Conservation (phyloP, 2,888 invertebrate genomes). For the Dryobotodes eremita region DNA sequence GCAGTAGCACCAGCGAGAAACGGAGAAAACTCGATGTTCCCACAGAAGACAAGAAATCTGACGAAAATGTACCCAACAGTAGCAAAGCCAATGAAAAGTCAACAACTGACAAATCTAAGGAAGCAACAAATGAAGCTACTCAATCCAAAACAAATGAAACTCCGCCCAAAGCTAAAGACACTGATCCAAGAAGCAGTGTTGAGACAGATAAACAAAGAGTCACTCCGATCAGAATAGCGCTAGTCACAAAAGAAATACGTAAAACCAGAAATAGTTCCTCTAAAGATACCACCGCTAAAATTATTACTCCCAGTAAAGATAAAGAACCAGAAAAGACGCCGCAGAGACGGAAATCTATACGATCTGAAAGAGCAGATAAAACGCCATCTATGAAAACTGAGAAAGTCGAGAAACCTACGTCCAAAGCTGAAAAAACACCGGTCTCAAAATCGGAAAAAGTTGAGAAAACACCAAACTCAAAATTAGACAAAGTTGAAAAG, state of each 20-base stretch:
- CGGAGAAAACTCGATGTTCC: constrained; percentile 69
- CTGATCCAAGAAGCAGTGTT: constrained; percentile 65
- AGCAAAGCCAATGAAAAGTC: constrained; percentile 54
- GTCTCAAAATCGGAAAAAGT: constrained; percentile 36
- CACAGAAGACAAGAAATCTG: constrained; percentile 57
- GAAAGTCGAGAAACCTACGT: constrained; percentile 1
- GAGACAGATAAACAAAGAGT: constrained; percentile 70
- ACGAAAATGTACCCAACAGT: constrained; percentile 55
- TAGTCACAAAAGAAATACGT: constrained; percentile 72
- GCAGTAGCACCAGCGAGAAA: constrained; percentile 71
- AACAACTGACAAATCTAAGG: constrained; percentile 51
- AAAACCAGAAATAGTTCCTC: constrained; percentile 67
- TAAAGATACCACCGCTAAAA: constrained; percentile 63
- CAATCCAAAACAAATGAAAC: constrained; percentile 41
- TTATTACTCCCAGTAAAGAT: constrained; percentile 58
- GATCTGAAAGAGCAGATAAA: constrained; percentile 55
- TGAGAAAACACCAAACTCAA: constrained; percentile 37
- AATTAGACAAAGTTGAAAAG: constrained; percentile 54
- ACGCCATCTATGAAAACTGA: constrained; percentile 29
- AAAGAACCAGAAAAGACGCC: constrained; percentile 58
- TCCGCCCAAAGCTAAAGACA: constrained; percentile 58
- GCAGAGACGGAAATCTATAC: constrained; percentile 61
- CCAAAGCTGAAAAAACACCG: constrained; percentile 29
- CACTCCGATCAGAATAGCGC: constrained; percentile 75
- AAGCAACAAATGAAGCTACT: constrained; percentile 24